These are phyloP conservation scores for Fabriciana adippe DNA, from an alignment of 2,888 invertebrate species.

Conservation along the genomic window DNA sequence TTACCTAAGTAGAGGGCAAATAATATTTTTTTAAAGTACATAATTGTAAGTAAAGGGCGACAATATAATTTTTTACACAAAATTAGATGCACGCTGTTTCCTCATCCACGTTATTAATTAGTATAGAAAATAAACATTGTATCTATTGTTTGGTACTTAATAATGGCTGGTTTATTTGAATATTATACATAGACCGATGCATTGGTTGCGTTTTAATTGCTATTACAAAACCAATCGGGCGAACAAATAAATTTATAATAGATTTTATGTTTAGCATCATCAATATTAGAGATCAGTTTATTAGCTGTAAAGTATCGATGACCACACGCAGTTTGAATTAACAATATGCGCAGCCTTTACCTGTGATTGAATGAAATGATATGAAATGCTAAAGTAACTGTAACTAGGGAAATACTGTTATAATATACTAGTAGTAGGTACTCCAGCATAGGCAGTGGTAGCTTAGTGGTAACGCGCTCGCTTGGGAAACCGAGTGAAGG, in stretches of 20 bases:
- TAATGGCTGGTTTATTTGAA: slow-evolving; percentile 43
- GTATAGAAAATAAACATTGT: slow-evolving; percentile 2
- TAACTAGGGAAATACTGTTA: no score
- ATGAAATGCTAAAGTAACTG: no score
- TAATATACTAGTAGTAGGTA: no score
- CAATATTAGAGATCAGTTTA: slow-evolving; percentile 37
- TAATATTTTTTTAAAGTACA: no score
- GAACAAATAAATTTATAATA: slow-evolving; percentile 52
- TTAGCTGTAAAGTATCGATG: slow-evolving; percentile 34
- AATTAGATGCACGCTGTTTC: background rate
- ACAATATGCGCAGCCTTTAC: slow-evolving; percentile 10
- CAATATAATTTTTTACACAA: no score
- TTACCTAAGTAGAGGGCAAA: no score
- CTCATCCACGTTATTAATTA: background rate
- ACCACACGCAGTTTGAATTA: slow-evolving; percentile 33
- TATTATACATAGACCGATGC: slow-evolving; percentile 70
- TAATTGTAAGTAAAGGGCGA: no score
- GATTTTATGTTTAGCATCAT: slow-evolving; percentile 43
- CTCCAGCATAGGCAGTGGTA: no score
- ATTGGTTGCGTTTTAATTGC: slow-evolving; percentile 64
- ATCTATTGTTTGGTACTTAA: background rate
- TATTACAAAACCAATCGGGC: slow-evolving; percentile 48
- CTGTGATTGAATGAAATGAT: background rate
- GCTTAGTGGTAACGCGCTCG: no score
- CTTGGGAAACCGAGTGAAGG: no score